Evolutionary conservation across 2,113 vertebrate genomes (phyloP), one percentile per base, ranked within the genome.

Genomic region (Lota lota): DNA sequence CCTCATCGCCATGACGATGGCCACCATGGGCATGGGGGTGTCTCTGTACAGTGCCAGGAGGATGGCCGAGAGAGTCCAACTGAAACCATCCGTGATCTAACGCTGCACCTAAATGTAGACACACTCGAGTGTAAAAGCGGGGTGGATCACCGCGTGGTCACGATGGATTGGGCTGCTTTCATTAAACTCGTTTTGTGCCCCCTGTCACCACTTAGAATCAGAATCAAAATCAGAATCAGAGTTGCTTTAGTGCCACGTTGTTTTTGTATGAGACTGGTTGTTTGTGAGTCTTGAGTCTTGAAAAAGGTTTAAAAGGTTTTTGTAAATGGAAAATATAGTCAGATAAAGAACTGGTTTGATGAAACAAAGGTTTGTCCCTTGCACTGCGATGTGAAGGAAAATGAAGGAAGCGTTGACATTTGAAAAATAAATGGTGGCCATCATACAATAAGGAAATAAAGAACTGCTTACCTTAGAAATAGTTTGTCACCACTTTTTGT

Each of bases 1-100:
- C 16, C 87, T 85, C 22, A 74, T 90, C n/a, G 87, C 89, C 75
- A 68, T 87, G 78, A 74, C 79, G 16, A 88, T 90, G 89, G 89
- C 89, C 1, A 22, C 78, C 0, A 17, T 87, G 61, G 89, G 89
- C 54, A 73, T 74, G 61, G 83, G 86, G 0, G 62, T 91, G 72
- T 90, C 84, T 19, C 67, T 85, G 67, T 91, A 91, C 86, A 90
- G 89, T 54, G 16, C 82, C 79, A 79, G 75, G 70, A 79, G 72
- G 85, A 87, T 91, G 88, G 61, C 79, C 1, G 74, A 85, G 73
- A 59, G 53, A 22, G 74, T 75, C 64, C 76, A 70, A 0, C 64
- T 79, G 62, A 77, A 83, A 7, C 78, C 22, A 11, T 18, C 33
- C 0, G 18, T 10, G 0, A 10, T 15, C 67, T 72, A 71, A 63